Evolutionary conservation across 2,888 invertebrate genomes (phyloP).

Genomic region (Amiota minor): DNA sequence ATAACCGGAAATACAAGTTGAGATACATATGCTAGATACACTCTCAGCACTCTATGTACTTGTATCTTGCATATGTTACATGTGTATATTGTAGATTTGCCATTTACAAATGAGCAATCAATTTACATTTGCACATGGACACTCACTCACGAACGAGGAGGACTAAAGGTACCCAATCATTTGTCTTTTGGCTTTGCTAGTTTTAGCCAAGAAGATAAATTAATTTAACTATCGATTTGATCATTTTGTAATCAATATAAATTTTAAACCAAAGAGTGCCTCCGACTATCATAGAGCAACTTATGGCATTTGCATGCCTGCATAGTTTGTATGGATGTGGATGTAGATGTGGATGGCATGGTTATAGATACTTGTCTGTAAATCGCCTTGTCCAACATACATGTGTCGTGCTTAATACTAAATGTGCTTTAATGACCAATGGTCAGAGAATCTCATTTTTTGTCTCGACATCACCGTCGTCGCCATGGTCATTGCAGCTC

Average conservation of each 20-base stretch:
- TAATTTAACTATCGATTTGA: constrained; percentile 71
- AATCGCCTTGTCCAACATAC: constrained; percentile 21
- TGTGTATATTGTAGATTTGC: constrained; percentile 6
- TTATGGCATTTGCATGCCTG: constrained; percentile 25
- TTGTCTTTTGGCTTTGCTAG: constrained; percentile 47
- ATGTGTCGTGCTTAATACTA: constrained; percentile 57
- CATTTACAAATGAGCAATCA: constrained; percentile 27
- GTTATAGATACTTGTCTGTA: neutral
- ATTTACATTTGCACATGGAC: constrained; percentile 18
- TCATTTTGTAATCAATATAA: constrained; percentile 62
- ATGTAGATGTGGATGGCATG: constrained; percentile 26
- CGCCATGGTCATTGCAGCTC: too few species aligned
- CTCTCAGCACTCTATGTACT: neutral
- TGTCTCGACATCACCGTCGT: constrained; percentile 46
- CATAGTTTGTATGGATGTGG: neutral
- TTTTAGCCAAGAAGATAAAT: constrained; percentile 66
- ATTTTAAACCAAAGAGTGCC: constrained; percentile 38
- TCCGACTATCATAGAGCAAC: neutral
- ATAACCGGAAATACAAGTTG: constrained; percentile 22
- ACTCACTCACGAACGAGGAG: neutral
- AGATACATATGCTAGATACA: constrained; percentile 12
- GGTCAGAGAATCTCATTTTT: constrained; percentile 72
- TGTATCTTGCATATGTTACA: neutral
- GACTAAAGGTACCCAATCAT: constrained; percentile 16
- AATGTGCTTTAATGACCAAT: constrained; percentile 72